A percentile compares a stretch with the other conserved stretches of the same genome.
These are phyloP conservation scores for Torymus tubicola DNA, from an alignment of 2,888 invertebrate species.

Conservation along the genomic window DNA sequence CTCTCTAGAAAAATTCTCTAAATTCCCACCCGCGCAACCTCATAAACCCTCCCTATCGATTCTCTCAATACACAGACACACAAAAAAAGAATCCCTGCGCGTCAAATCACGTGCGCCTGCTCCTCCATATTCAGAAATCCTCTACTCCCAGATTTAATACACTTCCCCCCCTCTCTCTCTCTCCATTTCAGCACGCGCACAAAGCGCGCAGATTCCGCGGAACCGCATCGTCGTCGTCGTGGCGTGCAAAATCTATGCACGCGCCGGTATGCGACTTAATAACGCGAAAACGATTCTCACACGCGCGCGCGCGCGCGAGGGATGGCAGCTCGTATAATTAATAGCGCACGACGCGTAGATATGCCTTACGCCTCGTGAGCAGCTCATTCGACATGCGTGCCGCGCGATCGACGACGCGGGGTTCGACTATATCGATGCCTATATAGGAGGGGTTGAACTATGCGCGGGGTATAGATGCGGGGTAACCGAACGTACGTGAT, in stretches of 20 bases:
- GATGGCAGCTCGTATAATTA: slow-evolving; percentile 63
- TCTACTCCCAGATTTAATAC: slow-evolving; percentile 29
- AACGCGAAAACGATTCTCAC: slow-evolving; percentile 65
- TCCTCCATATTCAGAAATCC: slow-evolving; percentile 1
- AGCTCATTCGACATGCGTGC: slow-evolving; percentile 66
- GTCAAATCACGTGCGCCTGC: no score
- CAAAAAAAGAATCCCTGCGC: no score
- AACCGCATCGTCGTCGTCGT: slow-evolving; percentile 75
- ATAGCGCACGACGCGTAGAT: slow-evolving; percentile 58
- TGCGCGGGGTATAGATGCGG: background rate
- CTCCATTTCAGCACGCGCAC: no score
- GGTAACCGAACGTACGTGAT: no score
- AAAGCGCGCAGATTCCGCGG: slow-evolving; percentile 57
- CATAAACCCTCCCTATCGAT: no score
- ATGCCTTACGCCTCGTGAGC: background rate
- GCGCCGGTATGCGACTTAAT: slow-evolving; percentile 74
- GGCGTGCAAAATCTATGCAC: no score
- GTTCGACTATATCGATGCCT: background rate
- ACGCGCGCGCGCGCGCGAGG: slow-evolving; percentile 20
- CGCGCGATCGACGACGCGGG: slow-evolving; percentile 59
- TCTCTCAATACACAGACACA: no score
- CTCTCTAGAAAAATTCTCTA: no score
- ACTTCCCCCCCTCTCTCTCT: background rate
- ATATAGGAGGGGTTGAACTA: slow-evolving; percentile 6
- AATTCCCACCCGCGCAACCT: no score